A percentile compares a stretch with the other conserved stretches of the same genome.
Conservation (phyloP, 1,140 invertebrate species). For the Ceratosolen solmsi region DNA sequence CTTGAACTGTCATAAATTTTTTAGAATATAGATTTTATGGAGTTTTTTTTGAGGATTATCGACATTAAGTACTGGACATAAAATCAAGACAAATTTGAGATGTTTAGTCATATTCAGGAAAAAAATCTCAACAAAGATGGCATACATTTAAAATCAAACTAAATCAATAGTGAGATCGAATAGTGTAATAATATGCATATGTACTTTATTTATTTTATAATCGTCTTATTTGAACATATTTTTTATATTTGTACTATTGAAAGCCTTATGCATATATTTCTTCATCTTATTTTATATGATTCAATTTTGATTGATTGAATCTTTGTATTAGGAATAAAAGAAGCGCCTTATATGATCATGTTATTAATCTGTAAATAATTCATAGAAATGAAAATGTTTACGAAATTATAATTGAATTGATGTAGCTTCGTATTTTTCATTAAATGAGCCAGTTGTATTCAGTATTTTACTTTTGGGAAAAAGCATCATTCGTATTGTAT, state of each 20-base stretch:
- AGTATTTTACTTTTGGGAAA: constrained; percentile 41
- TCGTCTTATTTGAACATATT: constrained; percentile 38
- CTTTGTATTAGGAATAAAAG: not conserved
- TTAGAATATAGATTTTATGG: not conserved
- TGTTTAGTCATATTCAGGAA: constrained; percentile 12
- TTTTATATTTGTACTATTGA: constrained; percentile 44
- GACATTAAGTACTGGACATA: constrained; percentile 30
- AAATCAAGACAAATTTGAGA: constrained; percentile 5
- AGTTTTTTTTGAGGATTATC: constrained; percentile 23
- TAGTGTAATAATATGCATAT: constrained; percentile 28
- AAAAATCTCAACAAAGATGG: not conserved
- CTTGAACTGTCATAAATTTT: not conserved
- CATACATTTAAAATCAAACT: constrained; percentile 42
- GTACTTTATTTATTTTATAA: constrained; percentile 46
- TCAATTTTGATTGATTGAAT: constrained; percentile 20
- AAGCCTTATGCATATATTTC: constrained; percentile 3
- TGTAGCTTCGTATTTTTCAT: constrained; percentile 14
- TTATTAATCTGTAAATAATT: not conserved
- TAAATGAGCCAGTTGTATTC: constrained; percentile 22
- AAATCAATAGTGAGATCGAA: constrained; percentile 22
- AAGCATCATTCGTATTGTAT: constrained; percentile 7
- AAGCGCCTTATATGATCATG: constrained; percentile 20
- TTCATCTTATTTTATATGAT: constrained; percentile 16
- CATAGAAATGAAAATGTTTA: constrained; percentile 34
- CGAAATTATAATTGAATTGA: constrained; percentile 37